These are phyloP conservation scores for Phalacrocorax aristotelis DNA, from an alignment of 2,113 vertebrate species.

Conservation along the genomic window DNA sequence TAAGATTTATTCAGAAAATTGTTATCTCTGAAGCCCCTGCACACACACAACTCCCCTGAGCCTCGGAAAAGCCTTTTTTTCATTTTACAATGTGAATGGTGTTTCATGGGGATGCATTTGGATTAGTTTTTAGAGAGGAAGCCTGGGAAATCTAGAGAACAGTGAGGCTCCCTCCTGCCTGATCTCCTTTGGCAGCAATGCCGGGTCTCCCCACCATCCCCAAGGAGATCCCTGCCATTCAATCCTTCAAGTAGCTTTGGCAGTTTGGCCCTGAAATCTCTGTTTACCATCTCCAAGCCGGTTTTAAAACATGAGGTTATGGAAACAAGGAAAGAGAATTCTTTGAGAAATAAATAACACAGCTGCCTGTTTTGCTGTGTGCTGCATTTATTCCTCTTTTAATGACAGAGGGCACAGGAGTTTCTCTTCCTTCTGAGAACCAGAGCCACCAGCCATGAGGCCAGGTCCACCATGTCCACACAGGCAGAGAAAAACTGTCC, in stretches of 20 bases:
- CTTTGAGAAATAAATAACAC: not conserved
- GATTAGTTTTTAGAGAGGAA: not conserved
- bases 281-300: not conserved
- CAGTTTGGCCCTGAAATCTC: not conserved
- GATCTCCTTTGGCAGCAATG: not conserved
- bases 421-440: not conserved
- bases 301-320: not conserved
- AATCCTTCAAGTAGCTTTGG: not conserved
- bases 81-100: not conserved
- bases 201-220: not conserved
- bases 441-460: not conserved
- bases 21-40: not conserved
- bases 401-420: not conserved
- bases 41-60: not conserved
- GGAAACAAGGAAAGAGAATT: not conserved
- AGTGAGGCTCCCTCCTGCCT: not conserved
- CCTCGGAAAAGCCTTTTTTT: not conserved
- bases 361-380: rapidly evolving
- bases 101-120: not conserved
- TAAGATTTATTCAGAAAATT: constrained; percentile 31
- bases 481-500: not conserved
- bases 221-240: not conserved
- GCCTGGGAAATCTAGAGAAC: not conserved
- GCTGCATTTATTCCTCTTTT: not conserved
- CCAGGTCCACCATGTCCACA: not conserved